These are phyloP conservation scores for Zaprionus ghesquierei DNA, from an alignment of 1,140 invertebrate species.

Conservation along the genomic window DNA sequence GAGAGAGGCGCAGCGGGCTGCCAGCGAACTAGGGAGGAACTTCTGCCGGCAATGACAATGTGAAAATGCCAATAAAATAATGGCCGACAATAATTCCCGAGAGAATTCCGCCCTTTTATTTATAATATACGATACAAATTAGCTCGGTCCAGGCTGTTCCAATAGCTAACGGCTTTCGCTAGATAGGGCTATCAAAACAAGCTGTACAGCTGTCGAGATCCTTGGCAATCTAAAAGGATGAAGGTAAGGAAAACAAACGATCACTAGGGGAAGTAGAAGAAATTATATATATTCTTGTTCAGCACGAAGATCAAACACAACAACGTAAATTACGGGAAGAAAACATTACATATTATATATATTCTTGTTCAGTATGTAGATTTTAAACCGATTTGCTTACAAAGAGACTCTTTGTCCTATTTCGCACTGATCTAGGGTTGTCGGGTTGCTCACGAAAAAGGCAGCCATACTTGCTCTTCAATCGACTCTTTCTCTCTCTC, in stretches of 20 bases:
- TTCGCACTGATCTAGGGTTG: background rate
- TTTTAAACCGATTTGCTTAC: no score
- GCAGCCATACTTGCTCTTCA: no score
- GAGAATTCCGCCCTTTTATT: background rate
- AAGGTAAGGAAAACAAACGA: background rate
- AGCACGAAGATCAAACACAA: no score
- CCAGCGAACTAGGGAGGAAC: constrained; percentile 33
- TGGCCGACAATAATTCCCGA: constrained; percentile 69
- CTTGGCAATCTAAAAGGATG: no score
- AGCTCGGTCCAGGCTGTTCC: background rate
- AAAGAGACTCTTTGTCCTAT: no score
- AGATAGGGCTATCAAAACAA: background rate
- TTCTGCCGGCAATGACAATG: constrained; percentile 50
- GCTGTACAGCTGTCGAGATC: background rate
- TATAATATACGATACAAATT: background rate
- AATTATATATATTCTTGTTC: background rate
- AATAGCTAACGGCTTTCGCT: background rate
- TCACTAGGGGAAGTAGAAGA: background rate
- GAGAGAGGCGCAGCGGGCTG: constrained; percentile 7
- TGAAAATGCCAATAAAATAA: constrained; percentile 65
- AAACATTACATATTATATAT: no score
- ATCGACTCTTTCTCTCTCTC: background rate
- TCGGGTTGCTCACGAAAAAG: background rate
- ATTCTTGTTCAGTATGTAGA: no score
- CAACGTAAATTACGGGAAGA: no score